Conservation (phyloP, 2,797 vertebrate genomes). For the Atherinosoma microstoma region DNA sequence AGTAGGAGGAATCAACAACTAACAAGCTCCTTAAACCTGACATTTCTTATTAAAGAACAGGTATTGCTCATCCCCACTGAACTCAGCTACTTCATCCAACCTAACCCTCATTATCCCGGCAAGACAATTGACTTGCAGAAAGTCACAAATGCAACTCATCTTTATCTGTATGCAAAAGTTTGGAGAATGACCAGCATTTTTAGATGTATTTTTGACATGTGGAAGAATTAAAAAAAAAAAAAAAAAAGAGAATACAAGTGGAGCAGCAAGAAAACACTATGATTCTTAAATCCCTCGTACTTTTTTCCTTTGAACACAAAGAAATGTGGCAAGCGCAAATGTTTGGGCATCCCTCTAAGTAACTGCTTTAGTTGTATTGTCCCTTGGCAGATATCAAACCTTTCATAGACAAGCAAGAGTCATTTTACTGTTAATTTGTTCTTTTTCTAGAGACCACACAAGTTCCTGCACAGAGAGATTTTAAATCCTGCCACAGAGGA, state of each 20-base stretch:
- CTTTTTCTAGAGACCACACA: constrained; percentile 22
- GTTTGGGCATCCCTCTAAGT: background rate
- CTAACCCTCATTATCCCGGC: constrained; percentile 30
- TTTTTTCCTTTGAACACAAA: background rate
- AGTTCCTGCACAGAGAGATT: constrained; percentile 9
- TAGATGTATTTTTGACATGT: background rate
- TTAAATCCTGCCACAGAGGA: constrained; percentile 8
- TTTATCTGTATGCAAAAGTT: constrained; percentile 10
- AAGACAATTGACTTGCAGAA: constrained; percentile 25
- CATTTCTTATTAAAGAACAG: constrained; percentile 34
- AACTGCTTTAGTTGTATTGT: background rate
- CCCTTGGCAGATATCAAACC: background rate
- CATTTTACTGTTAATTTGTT: background rate
- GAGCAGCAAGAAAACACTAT: background rate
- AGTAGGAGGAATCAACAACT: constrained; percentile 49
- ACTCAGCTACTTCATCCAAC: constrained; percentile 31
- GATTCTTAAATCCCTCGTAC: background rate
- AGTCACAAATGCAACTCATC: constrained; percentile 4
- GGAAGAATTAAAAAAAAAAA: background rate
- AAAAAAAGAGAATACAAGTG: background rate
- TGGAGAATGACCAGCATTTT: background rate
- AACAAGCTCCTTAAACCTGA: constrained; percentile 62
- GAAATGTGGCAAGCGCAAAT: background rate
- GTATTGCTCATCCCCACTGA: constrained; percentile 10
- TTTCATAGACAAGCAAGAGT: background rate